Percentiles rank a stretch among this genome's conserved stretches.
Conservation (phyloP, 2,888 invertebrate genomes). For the Cremastobaeus sp. region DNA sequence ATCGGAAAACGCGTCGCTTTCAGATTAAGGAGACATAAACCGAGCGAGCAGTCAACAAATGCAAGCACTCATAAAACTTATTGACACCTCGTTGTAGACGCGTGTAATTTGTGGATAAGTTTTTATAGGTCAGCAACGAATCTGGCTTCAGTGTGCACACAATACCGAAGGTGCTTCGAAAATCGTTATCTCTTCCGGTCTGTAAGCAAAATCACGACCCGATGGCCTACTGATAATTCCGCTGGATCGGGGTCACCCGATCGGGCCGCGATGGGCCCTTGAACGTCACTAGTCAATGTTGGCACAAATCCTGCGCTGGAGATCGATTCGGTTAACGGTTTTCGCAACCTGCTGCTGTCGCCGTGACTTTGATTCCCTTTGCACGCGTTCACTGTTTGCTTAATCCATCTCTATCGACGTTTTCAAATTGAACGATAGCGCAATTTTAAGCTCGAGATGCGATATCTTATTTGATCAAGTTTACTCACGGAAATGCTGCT, state of each 20-base stretch:
- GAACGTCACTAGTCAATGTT: constrained; percentile 61
- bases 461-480: constrained; percentile 28
- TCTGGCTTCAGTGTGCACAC: constrained; percentile 72
- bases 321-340: constrained; percentile 39
- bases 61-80: constrained; percentile 31
- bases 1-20: too few species aligned
- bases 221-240: constrained; percentile 59
- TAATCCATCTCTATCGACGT: constrained; percentile 13
- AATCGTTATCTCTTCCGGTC: constrained; percentile 71
- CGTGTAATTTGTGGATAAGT: constrained; percentile 49
- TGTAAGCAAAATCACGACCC: constrained; percentile 57
- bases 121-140: constrained; percentile 69
- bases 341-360: constrained; percentile 24
- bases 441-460: constrained; percentile 7
- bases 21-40: not conserved
- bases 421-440: constrained; percentile 1
- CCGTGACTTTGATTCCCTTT: constrained; percentile 61
- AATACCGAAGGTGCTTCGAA: constrained; percentile 72
- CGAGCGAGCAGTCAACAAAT: constrained; percentile 12
- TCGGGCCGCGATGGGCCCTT: constrained; percentile 60
- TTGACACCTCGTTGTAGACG: constrained; percentile 35
- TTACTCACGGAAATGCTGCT: constrained; percentile 16
- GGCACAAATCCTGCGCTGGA: constrained; percentile 17
- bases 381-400: constrained; percentile 9
- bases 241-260: constrained; percentile 63